phyloP scores from a whole-genome alignment of 2,113 vertebrate species.

The Alces alces region DNA sequence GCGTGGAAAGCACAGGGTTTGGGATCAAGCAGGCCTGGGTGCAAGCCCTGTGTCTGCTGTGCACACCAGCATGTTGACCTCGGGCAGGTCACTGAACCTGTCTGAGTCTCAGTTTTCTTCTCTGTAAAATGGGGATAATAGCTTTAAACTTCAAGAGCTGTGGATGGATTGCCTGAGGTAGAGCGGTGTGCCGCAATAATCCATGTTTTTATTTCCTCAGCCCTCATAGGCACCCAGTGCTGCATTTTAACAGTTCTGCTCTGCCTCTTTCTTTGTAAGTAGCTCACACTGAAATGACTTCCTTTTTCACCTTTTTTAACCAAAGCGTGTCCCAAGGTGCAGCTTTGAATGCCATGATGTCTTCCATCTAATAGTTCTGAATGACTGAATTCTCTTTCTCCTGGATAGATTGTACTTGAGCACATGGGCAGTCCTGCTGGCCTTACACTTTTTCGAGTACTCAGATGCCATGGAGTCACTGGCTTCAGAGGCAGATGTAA shows the following conservation, averaged over 20 bases:
- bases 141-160: not conserved
- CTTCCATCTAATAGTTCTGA: not conserved
- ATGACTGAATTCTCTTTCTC: not conserved
- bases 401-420: not conserved
- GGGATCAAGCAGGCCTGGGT: not conserved
- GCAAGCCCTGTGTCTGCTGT: rapidly evolving
- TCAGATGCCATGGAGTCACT: not conserved
- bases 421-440: not conserved
- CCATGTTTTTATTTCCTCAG: not conserved
- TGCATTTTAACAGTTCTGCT: not conserved
- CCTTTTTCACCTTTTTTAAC: not conserved
- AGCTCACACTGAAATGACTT: not conserved
- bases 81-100: not conserved
- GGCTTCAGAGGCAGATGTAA: constrained; percentile 2
- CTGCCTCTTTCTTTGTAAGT: not conserved
- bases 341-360: not conserved
- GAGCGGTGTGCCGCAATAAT: rapidly evolving
- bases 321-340: not conserved
- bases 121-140: not conserved
- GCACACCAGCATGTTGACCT: rapidly evolving
- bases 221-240: not conserved
- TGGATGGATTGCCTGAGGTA: not conserved
- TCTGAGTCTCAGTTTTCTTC: not conserved
- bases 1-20: not conserved
- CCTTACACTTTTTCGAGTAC: not conserved